Evolutionary conservation across 2,888 invertebrate species (phyloP).

Genomic region (Dasysyrphus albostriatus): DNA sequence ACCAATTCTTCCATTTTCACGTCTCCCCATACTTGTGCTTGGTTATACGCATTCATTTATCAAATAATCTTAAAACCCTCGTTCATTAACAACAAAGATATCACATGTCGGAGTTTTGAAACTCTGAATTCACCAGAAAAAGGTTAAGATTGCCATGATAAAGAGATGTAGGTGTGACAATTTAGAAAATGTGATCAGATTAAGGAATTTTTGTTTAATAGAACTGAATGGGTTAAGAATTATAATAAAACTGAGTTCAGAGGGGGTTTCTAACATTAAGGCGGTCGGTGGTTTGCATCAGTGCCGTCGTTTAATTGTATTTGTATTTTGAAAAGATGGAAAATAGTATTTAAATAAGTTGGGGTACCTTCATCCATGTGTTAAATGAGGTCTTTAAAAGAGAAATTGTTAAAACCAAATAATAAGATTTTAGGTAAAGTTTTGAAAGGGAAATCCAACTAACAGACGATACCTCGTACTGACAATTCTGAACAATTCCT

Average conservation of each 20-base stretch:
- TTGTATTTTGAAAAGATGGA: too few relatives aligned
- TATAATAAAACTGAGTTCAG: conserved; percentile 27
- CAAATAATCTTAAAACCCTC: conserved; percentile 73
- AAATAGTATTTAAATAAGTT: too few relatives aligned
- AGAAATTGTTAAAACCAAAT: too few relatives aligned
- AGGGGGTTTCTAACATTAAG: not conserved
- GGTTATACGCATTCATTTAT: conserved; percentile 59
- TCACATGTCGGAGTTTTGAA: conserved; percentile 68
- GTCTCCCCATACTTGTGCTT: conserved; percentile 9
- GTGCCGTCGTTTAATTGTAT: not conserved
- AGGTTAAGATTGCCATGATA: conserved; percentile 68
- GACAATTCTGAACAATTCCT: too few relatives aligned
- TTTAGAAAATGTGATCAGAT: conserved; percentile 75
- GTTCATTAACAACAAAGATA: conserved; percentile 75
- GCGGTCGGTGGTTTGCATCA: not conserved
- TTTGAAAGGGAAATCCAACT: too few relatives aligned
- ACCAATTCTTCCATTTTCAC: conserved; percentile 15
- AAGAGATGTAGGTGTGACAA: conserved; percentile 75
- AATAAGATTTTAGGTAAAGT: too few relatives aligned
- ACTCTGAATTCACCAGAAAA: conserved; percentile 48
- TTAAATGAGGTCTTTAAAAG: too few relatives aligned
- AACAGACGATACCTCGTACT: too few relatives aligned
- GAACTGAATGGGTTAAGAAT: conserved; percentile 61
- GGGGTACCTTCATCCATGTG: too few relatives aligned
- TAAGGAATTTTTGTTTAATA: conserved; percentile 71